Evolutionary conservation across 2,888 invertebrate genomes (phyloP), one percentile per base, ranked within the genome.

Genomic region (Dasypogon diadema): DNA sequence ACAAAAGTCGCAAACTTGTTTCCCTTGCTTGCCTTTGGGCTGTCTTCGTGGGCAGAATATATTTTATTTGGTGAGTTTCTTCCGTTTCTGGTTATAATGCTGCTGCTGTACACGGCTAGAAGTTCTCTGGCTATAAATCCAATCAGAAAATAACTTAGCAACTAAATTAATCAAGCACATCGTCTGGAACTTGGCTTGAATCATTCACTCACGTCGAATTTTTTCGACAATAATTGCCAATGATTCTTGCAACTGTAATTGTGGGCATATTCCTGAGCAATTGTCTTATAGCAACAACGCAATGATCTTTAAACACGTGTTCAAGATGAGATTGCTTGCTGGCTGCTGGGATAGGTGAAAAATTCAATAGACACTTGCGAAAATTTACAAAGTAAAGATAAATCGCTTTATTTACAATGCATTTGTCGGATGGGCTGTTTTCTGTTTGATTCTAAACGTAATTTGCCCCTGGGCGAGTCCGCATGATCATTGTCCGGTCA

Each of bases 401-500:
- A 65, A 21, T 42, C 8, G 63, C 5, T 56, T 65, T 65, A 65
- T 65, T 24, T 65, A 46, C 42, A 65, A n/a, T 14, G 22, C 65
- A 65, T 65, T 42, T 18, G 21, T 10, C 24, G n/a, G 65, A 37
- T 46, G 65, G 65, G 48, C 22, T 65, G 24, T 65, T 65, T 24
- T n/a, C n/a, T n/a, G n/a, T n/a, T n/a, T 46, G 22, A 65, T 65
- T 48, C 46, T 65, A 30, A 37, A 24, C 65, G 12, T 46, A 48
- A 65, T 65, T 46, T 42, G 22, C 65, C 65, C 22, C 46, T 6
- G 65, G 24, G 14, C 16, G 2, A 16, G 63, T n/a, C 37, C 12
- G 63, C 12, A 46, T 42, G 65, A 65, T 65, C 48, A 60, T 22
- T 46, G 65, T 42, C 46, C 65, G 65, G 65, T 65, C 65, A 48